Percentiles rank a stretch among this genome's conserved stretches.
phyloP scores from a whole-genome alignment of 1,140 invertebrate species.

The Oncopodura yosiiana region DNA sequence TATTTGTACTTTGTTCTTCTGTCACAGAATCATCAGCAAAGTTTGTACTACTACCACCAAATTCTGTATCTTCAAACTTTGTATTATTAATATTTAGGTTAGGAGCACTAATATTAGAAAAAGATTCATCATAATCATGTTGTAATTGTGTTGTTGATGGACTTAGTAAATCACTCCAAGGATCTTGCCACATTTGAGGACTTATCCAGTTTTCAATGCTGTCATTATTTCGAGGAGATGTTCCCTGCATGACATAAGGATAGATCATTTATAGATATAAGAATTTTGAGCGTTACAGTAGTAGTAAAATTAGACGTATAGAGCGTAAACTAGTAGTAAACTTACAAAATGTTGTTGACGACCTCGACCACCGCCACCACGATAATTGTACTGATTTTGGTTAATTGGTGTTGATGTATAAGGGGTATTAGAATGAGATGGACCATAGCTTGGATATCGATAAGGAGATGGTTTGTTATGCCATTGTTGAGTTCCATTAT shows the following conservation, averaged over 20 bases:
- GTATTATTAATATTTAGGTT: too few relatives aligned
- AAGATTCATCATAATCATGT: too few relatives aligned
- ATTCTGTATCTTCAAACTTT: too few relatives aligned
- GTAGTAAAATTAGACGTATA: neutral
- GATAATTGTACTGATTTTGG: neutral
- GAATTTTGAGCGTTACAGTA: too few relatives aligned
- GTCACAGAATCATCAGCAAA: too few relatives aligned
- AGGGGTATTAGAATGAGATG: neutral
- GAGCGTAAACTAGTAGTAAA: neutral
- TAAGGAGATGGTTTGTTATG: conserved; percentile 6
- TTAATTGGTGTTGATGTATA: conserved; percentile 6
- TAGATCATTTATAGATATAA: too few relatives aligned
- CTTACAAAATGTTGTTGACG: neutral
- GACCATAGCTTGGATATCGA: neutral
- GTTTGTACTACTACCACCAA: too few relatives aligned
- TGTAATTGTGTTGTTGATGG: too few relatives aligned
- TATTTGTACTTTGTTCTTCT: too few relatives aligned
- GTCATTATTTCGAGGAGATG: too few relatives aligned
- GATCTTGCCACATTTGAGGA: conserved; percentile 29
- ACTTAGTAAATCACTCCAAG: conserved; percentile 18
- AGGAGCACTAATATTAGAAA: too few relatives aligned
- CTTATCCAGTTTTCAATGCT: conserved; percentile 26
- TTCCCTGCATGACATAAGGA: too few relatives aligned
- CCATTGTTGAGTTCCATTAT: neutral
- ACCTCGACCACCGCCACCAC: neutral